Base-by-base conservation (phyloP, 2,113 vertebrate genomes). In the Oplegnathus fasciatus region DNA sequence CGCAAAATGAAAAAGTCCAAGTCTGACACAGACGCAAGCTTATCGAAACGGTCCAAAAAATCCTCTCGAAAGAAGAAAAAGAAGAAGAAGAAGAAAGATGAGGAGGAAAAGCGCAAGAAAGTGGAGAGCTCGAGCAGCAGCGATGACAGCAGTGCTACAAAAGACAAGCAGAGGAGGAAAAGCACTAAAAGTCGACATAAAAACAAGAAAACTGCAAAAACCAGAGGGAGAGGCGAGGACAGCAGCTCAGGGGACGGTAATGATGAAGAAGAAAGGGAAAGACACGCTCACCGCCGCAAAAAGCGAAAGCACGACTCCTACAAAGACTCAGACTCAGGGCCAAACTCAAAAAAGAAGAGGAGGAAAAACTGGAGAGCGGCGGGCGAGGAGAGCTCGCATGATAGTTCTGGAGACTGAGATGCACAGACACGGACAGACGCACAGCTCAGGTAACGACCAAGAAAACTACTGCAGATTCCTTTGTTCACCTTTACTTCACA, bases 321-420 rank as follows among this genome's bases (percentile, higher is more conserved):
- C 90, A 85, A 85, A 89, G 90, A 84, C 80, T 82, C 89, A 68
- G 93, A 96, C 92, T 77, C 86, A 0, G 91, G 76, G 64, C 61
- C 52, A 5, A 86, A 94, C 84, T 87, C 70, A 2, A 83, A 87
- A 48, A 94, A 92, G 80, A 96, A 93, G 83, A 93, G 71, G 71
- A 90, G 94, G 89, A 98, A 97, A 91, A 96, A 98, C 92, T 97
- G 97, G 97, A 98, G 97, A 87, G 96, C 96, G 60, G 96, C 95
- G 0, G 96, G 94, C 3, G 96, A 97, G 64, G 96, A 97, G 75
- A 96, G 96, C 48, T 97, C 97, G 0, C 96, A 96, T 9, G 96
- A 96, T 28, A 97, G 96, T 92, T 98, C 97, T 6, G 96, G 96
- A 8, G 96, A 97, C 73, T 96, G 90, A 95, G 24, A 68, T 32